phyloP scores from a whole-genome alignment of 2,113 vertebrate species.

The Cyanoramphus novaezelandiae region DNA sequence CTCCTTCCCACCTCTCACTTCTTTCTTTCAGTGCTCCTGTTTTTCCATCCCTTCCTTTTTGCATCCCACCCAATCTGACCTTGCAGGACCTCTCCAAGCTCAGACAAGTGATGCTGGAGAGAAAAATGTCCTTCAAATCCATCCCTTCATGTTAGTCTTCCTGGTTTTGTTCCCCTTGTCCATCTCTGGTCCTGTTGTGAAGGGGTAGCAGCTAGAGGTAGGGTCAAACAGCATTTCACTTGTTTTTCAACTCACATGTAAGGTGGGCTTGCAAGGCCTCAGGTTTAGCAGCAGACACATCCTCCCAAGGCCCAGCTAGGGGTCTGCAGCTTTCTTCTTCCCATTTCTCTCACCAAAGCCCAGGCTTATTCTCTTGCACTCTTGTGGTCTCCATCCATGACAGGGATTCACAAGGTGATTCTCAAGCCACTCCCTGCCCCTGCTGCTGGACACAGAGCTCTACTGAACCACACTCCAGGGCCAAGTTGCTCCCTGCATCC shows the following conservation, averaged over 20 bases:
- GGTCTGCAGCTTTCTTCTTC: not conserved
- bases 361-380: not conserved
- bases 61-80: not conserved
- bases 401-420: not conserved
- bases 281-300: not conserved
- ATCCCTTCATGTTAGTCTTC: not conserved
- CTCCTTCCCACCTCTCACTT: not conserved
- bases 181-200: not conserved
- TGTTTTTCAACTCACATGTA: not conserved
- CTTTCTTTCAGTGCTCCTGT: not conserved
- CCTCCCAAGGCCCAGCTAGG: not conserved
- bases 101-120: not conserved
- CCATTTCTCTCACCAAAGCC: not conserved
- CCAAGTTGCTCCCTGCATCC: not conserved
- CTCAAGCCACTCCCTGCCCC: not conserved
- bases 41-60: not conserved
- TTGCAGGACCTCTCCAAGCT: fast-evolving
- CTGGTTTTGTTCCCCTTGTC: not conserved
- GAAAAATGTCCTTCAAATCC: not conserved
- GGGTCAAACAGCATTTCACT: not conserved
- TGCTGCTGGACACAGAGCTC: not conserved
- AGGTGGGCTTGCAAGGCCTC: not conserved
- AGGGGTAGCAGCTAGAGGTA: not conserved
- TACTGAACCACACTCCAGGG: not conserved
- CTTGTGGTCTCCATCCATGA: not conserved